Evolutionary conservation across 2,797 vertebrate species (phyloP).

Genomic region (Myotis findleyi): DNA sequence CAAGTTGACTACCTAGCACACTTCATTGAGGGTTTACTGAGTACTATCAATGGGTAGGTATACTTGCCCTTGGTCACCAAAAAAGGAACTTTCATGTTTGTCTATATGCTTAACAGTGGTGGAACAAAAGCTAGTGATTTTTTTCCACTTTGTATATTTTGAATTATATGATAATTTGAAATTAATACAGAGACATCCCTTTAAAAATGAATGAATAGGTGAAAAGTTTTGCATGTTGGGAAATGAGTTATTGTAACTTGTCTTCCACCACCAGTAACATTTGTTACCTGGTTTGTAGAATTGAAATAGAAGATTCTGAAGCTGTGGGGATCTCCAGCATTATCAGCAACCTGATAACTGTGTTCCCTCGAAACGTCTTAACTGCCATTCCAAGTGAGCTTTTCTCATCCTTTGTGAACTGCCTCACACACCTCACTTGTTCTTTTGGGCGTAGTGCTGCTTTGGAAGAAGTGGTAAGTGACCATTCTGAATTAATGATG

Average conservation of each 20-base stretch:
- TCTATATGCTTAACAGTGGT: conserved; percentile 40
- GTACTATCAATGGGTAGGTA: conserved; percentile 98
- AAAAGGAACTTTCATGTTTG: conserved; percentile 67
- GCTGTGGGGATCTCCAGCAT: conserved; percentile 98
- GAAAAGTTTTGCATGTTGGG: conserved; percentile 19
- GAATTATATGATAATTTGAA: conserved; percentile 59
- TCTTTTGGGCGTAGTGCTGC: conserved; percentile 98
- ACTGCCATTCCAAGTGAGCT: conserved; percentile 97
- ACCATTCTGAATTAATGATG: not conserved
- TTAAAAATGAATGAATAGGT: conserved; percentile 32
- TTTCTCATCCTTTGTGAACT: conserved; percentile 99
- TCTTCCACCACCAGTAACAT: not conserved
- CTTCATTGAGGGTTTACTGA: conserved; percentile 98
- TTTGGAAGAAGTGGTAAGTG: conserved; percentile 97
- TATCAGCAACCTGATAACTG: conserved; percentile 98
- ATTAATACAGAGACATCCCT: conserved; percentile 2
- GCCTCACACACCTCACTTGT: conserved; percentile 98
- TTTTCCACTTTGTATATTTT: conserved; percentile 59
- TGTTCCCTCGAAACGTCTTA: conserved; percentile 95
- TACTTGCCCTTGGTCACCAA: conserved; percentile 80
- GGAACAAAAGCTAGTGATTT: conserved; percentile 47
- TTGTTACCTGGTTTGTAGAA: conserved; percentile 88
- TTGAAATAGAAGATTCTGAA: conserved; percentile 99
- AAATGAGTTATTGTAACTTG: not conserved
- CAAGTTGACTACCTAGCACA: conserved; percentile 98